Base-by-base conservation (phyloP, 2,888 invertebrate genomes). In the Coleophora deauratella region DNA sequence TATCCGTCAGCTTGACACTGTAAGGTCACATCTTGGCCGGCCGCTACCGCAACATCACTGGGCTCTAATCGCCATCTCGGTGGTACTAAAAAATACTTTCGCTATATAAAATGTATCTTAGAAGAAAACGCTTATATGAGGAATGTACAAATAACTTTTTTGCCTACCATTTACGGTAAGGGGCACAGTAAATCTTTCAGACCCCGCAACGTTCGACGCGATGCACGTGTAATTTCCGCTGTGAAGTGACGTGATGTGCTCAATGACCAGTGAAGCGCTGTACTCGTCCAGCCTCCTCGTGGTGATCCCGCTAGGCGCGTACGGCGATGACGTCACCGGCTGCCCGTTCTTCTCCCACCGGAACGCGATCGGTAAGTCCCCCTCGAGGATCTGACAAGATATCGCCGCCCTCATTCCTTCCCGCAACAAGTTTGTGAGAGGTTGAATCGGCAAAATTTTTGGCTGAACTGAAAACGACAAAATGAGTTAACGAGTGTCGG, bases 1-100 rank as follows among this genome's bases (percentile, higher is more conserved):
- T 96, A 97, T 1, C 97, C 97, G 45, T 95, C 93, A 0, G 96
- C 96, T 73, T 94, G 93, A 69, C 97, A 97, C 66, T 95, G 93
- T 34, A 97, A 80, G 12, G 91, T 90, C 14, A 96, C 91, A 65
- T 94, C 93, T 66, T 95, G 93, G 1, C 93, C 93, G 0, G 93
- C 91, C 7, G 93, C 93, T 33, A 93, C 92, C 50, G 91, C 94
- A n/a, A 92, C 88, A 64, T 95, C 94, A 47, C 89, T 87, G 0
- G 95, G 96, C 65, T 96, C 96, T 55, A 94, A 85, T 12, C 95
- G 90, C 93, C 96, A 95, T 64, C 94, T 91, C 14, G 96, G 96
- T 34, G 97, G 96, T 50, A 96, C 95, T 95, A 32, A 40, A 43
- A 31, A 33, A 21, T 21, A 21, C 21, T 7, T 21, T 21, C 6